Evolutionary conservation across 2,113 vertebrate species (phyloP).

Genomic region (Lontra canadensis): DNA sequence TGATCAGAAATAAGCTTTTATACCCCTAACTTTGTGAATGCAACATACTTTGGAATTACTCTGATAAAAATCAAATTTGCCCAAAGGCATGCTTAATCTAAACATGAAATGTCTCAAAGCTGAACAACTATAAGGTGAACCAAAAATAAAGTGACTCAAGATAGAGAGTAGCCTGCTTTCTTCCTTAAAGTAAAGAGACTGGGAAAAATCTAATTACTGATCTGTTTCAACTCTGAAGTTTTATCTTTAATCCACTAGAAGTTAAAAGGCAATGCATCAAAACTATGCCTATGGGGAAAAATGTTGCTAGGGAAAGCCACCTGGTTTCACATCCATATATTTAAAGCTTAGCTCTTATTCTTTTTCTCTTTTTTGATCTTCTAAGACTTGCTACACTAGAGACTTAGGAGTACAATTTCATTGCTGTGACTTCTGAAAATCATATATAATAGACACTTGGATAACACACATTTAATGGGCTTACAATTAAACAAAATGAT

Average conservation of each 20-base stretch:
- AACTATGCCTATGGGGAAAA: slow-evolving; percentile 47
- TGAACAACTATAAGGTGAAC: slow-evolving; percentile 54
- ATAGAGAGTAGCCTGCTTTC: slow-evolving; percentile 48
- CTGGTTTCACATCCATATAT: slow-evolving; percentile 1
- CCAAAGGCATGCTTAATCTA: slow-evolving; percentile 64
- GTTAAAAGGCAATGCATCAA: slow-evolving; percentile 69
- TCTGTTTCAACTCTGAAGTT: slow-evolving; percentile 63
- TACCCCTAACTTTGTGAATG: slow-evolving; percentile 9
- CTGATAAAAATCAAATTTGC: slow-evolving; percentile 70
- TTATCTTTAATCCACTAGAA: slow-evolving; percentile 75
- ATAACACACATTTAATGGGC: neutral
- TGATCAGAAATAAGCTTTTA: slow-evolving; percentile 49
- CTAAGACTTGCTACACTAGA: neutral
- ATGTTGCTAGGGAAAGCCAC: slow-evolving; percentile 55
- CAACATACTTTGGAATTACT: slow-evolving; percentile 35
- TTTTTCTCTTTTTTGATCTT: slow-evolving; percentile 16
- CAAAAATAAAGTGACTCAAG: slow-evolving; percentile 59
- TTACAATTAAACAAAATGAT: slow-evolving; percentile 14
- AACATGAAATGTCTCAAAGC: slow-evolving; percentile 65
- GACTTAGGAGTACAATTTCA: slow-evolving; percentile 11
- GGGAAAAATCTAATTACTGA: slow-evolving; percentile 73
- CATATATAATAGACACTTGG: neutral
- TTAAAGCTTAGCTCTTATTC: slow-evolving; percentile 49
- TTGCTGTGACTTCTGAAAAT: slow-evolving; percentile 31
- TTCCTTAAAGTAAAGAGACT: slow-evolving; percentile 51